Base-by-base conservation (phyloP, 2,888 invertebrate species). In the Willowsia nigromaculata region DNA sequence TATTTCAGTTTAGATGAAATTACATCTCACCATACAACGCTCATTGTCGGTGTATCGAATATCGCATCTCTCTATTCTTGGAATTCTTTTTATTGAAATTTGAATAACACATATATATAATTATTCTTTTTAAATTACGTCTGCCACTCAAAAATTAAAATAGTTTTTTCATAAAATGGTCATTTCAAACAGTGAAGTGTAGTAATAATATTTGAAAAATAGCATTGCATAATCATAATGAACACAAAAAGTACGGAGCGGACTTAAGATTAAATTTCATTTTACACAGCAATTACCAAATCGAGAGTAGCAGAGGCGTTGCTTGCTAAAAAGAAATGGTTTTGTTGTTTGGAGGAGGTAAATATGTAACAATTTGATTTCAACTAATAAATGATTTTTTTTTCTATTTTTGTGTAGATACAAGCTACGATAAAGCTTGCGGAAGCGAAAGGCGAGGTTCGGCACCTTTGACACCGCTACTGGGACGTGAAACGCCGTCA, bases 371-470 rank as follows among this genome's bases (percentile, higher is more conserved):
- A 47, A 13, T 6, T 50, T 5, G 6, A n/a, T 50, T 3, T n/a
- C 5, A 50, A 50, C 18, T n/a, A 50, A 50, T 50, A 56, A 56
- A 18, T 53, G 33, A 81, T 59, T 82, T 59, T 56, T 56, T 62
- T 65, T 88, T 84, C 27, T 37, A 33, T 11, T 68, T 82, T 97
- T 94, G 96, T 95, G 96, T 95, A 98, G 97, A 98, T 94, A 97
- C 97, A 93, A 97, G 97, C 93, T 97, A 97, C 95, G 97, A 98
- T 95, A 97, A 97, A 94, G 97, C 97, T 94, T 97, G 97, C 94
- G 93, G 93, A 84, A 93, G 93, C 83, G 93, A 93, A 89, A 95
- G 97, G 92, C 97, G 97, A 91, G 96, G 96, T 56, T 92, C 94
- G 93, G 97, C 97, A 88, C 97, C 97, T 90, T 96, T 96, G 93